Evolutionary conservation across 2,888 invertebrate genomes (phyloP), one percentile per base, ranked within the genome.

Genomic region (Lissocephala sabroskyi): DNA sequence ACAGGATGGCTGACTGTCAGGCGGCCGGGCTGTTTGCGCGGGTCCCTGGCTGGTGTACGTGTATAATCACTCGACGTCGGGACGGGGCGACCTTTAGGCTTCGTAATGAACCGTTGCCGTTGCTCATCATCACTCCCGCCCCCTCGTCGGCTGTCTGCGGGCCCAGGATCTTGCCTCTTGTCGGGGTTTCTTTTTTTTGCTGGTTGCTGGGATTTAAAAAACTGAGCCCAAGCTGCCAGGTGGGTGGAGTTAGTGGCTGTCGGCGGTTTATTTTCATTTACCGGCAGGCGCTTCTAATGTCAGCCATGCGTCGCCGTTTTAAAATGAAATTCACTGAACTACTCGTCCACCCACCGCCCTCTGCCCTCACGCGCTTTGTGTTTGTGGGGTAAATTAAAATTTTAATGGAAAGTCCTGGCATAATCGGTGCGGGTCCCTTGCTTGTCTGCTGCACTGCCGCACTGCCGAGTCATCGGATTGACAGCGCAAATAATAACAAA

Each of bases 281-380:
- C 30, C 45, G 35, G 52, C 42, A 52, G 45, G 44, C 45, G 49
- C 44, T 45, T 56, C 49, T 49, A 49, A 13, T 52, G 52, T 52
- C 37, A 23, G 37, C 19, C 37, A 37, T 19, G 37, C 37, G 37
- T 37, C 6, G 11, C 37, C 11, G 17, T 18, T 11, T 11, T 18
- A n/a, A 56, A 59, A 56, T 59, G 53, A 51, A 56, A 59, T 59
- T 59, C 51, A 42, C 51, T 53, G 50, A 50, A 50, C 56, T 49
- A 52, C 49, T 48, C 52, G 46, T 49, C 19, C 39, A 33, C 14
- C 51, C 33, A 17, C 7, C 23, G 23, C 23, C 23, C 23, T n/a
- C n/a, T n/a, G n/a, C n/a, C n/a, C n/a, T n/a, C n/a, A n/a, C n/a
- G n/a, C n/a, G n/a, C n/a, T n/a, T n/a, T n/a, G 23, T 23, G 7